Conservation (phyloP, 2,113 vertebrate genomes). For the Bombycilla garrulus region DNA sequence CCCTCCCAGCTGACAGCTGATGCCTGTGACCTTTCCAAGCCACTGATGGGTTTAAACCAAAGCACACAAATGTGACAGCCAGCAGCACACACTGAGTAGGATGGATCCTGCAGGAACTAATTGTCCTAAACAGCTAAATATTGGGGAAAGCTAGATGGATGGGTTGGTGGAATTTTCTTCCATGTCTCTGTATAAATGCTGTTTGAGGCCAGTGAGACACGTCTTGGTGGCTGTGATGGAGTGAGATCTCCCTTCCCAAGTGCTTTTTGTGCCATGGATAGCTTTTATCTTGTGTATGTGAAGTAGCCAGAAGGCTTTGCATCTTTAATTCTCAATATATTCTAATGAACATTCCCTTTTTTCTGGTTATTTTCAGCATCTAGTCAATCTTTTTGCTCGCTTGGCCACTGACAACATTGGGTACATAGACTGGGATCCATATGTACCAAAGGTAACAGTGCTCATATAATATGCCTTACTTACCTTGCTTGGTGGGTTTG, state of each 20-base stretch:
- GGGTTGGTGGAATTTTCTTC: not conserved
- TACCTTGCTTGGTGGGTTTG: not conserved
- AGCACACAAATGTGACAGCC: not conserved
- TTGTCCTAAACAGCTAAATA: not conserved
- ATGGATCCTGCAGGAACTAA: not conserved
- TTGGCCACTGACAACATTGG: conserved; percentile 97
- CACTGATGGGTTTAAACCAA: not conserved
- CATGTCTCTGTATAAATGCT: not conserved
- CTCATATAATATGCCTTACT: not conserved
- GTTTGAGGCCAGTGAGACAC: not conserved
- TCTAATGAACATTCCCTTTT: not conserved
- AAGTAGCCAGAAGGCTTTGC: not conserved
- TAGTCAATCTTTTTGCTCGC: conserved; percentile 96
- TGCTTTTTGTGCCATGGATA: not conserved
- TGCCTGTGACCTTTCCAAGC: not conserved
- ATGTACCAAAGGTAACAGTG: conserved; percentile 90
- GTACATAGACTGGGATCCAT: conserved; percentile 96
- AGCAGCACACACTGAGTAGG: not conserved
- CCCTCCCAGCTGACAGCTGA: not conserved
- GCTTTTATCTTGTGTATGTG: not conserved
- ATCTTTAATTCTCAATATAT: not conserved
- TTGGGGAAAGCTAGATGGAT: not conserved
- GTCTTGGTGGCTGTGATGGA: not conserved
- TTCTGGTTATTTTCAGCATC: conserved; percentile 75
- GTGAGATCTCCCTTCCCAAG: not conserved